Conservation (phyloP, 1,140 invertebrate genomes). For the Drosophila auraria region DNA sequence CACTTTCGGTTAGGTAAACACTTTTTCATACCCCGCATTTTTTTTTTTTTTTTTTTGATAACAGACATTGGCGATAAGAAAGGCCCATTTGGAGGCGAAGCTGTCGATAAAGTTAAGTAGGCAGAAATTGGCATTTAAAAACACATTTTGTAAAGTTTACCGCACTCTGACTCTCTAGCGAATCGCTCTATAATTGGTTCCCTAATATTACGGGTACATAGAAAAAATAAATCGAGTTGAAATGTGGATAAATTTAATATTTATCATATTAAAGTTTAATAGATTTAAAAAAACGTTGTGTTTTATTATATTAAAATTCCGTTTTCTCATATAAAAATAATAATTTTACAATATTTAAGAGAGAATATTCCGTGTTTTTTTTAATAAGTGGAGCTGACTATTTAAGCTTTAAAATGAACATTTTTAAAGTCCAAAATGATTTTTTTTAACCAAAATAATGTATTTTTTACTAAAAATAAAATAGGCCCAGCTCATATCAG, state of each 20-base stretch:
- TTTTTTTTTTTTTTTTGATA: slow-evolving; percentile 8
- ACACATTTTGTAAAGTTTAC: slow-evolving; percentile 51
- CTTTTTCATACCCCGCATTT: background rate
- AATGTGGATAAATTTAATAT: background rate
- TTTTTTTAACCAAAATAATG: background rate
- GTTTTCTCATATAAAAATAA: no score
- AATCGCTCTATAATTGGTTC: background rate
- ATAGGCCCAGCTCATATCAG: background rate
- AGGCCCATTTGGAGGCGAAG: slow-evolving; percentile 41
- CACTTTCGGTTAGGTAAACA: slow-evolving; percentile 36
- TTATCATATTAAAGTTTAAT: background rate
- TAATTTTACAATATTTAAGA: no score
- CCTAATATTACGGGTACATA: background rate
- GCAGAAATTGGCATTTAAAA: slow-evolving; percentile 49
- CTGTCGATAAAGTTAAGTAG: slow-evolving; percentile 62
- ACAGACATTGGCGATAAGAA: slow-evolving; percentile 18
- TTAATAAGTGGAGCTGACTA: no score
- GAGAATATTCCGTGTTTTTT: no score
- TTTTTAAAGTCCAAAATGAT: no score
- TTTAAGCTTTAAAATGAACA: no score
- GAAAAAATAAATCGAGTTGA: background rate
- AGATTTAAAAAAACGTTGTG: no score
- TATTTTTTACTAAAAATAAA: background rate
- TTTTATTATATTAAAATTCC: background rate
- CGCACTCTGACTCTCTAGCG: background rate